phyloP scores from a whole-genome alignment of 30 jellyfish, hydroid and myxozoan species.

The Aurelia sp. region DNA sequence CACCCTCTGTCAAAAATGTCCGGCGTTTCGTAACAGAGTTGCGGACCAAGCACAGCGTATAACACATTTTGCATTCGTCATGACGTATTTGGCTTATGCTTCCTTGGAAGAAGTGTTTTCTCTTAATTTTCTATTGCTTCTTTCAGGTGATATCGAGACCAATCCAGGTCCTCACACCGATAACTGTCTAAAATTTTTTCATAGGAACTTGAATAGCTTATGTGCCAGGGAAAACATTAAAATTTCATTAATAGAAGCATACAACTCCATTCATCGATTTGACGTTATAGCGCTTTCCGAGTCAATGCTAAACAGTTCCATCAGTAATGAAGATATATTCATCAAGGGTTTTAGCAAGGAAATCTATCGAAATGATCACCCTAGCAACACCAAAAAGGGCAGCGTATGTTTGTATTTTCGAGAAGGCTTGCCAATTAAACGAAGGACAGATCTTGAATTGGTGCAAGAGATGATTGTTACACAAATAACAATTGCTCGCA shows the following conservation, averaged over 20 bases:
- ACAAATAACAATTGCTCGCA: conserved; percentile 32
- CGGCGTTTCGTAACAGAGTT: not conserved
- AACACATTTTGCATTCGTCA: not conserved
- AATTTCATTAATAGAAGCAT: conserved; percentile 27
- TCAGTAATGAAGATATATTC: conserved; percentile 4
- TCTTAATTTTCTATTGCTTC: conserved; percentile 14
- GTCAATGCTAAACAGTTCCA: not conserved
- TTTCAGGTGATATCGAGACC: not conserved
- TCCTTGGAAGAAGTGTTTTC: conserved; percentile 1
- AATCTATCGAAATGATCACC: too few relatives aligned
- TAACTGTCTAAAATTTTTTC: not conserved
- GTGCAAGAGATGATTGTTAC: conserved; percentile 39
- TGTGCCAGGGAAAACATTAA: conserved; percentile 37
- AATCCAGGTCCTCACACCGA: conserved; percentile 46
- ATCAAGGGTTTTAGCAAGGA: too few relatives aligned
- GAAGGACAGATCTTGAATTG: conserved; percentile 58
- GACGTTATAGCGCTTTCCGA: too few relatives aligned
- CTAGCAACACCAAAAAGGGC: too few relatives aligned
- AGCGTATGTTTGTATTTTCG: not conserved
- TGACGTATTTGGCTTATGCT: conserved; percentile 8
- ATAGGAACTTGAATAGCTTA: not conserved
- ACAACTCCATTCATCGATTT: too few relatives aligned
- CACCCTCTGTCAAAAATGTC: conserved; percentile 6
- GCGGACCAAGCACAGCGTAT: conserved; percentile 14
- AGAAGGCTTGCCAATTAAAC: not conserved